Evolutionary conservation across 2,113 vertebrate genomes (phyloP).

Genomic region (Indicator maculatus): DNA sequence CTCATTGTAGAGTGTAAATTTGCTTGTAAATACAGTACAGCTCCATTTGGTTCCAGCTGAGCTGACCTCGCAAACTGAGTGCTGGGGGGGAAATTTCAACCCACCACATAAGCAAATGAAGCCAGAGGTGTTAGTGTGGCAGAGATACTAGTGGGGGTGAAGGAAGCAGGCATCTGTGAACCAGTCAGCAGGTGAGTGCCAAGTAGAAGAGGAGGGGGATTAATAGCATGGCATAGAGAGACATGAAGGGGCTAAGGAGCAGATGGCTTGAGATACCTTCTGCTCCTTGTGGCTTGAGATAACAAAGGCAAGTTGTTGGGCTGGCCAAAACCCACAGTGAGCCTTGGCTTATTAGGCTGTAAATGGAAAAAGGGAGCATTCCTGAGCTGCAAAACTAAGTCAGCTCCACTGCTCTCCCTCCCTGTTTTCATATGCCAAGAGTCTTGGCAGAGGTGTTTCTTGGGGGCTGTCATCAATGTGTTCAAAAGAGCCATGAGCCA

Average conservation of each 20-base stretch:
- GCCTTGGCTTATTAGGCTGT: background rate
- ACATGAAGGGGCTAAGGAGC: background rate
- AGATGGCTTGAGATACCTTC: background rate
- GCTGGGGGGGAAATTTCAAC: too few relatives aligned
- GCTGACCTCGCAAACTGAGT: too few relatives aligned
- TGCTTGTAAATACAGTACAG: too few relatives aligned
- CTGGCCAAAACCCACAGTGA: background rate
- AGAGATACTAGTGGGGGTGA: background rate
- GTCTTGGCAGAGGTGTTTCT: background rate
- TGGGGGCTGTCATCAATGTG: rapidly evolving
- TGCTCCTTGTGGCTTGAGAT: rapidly evolving
- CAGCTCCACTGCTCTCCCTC: background rate
- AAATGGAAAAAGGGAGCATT: background rate
- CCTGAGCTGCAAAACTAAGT: background rate
- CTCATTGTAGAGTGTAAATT: too few relatives aligned
- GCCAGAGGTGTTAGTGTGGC: background rate
- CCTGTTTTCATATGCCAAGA: rapidly evolving
- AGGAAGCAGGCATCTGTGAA: background rate
- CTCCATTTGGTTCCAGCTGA: too few relatives aligned
- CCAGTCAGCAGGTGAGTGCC: rapidly evolving
- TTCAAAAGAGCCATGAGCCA: background rate
- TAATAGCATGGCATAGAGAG: background rate
- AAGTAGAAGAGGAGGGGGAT: background rate
- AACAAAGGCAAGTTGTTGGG: background rate
- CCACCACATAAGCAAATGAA: background rate